Evolutionary conservation across 1,140 invertebrate genomes (phyloP), one percentile per base, ranked within the genome.

Genomic region (Bombus consobrinus): DNA sequence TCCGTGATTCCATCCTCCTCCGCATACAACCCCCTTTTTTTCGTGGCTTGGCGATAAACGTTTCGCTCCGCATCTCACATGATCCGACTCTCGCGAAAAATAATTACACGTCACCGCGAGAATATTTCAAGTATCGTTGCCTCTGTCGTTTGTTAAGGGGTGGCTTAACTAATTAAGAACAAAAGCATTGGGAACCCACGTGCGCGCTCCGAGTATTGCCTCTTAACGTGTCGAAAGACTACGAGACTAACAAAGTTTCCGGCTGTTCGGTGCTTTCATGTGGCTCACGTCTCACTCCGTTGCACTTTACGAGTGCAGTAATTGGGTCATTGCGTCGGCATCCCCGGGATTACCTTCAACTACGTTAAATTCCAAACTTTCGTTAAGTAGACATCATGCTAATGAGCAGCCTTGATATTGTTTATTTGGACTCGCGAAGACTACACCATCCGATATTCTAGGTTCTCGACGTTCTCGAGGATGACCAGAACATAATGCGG

Each of bases 231-330:
- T 83, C 79, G 88, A 89, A 87, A 83, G 88, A 89, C 83, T 75
- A 47, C 53, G 62, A 57, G 80, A 80, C 75, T 73, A 72, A 89
- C 88, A 87, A 89, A 89, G 84, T 89, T 89, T 87, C 81, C 72
- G 59, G 69, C 59, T 89, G 78, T 62, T 81, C 76, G 28, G 80
- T 76, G 88, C 88, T 89, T 89, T 89, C 88, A 87, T 83, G 88
- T 89, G 88, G 88, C 88, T 89, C 88, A 87, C 87, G 85, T 89
- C 53, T 75, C 81, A 62, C 47, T 39, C 80, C 62, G 88, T 89
- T 89, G 88, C 88, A 80, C 88, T 83, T 89, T 89, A 89, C 87
- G 84, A 89, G 88, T 86, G 62, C 84, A 43, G 83, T 89, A 89
- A 89, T 89, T 89, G 76, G 88, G 88, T 89, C 88, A 89, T 89